Evolutionary conservation across 1,140 invertebrate species (phyloP).

Genomic region (Microplitis demolitor): DNA sequence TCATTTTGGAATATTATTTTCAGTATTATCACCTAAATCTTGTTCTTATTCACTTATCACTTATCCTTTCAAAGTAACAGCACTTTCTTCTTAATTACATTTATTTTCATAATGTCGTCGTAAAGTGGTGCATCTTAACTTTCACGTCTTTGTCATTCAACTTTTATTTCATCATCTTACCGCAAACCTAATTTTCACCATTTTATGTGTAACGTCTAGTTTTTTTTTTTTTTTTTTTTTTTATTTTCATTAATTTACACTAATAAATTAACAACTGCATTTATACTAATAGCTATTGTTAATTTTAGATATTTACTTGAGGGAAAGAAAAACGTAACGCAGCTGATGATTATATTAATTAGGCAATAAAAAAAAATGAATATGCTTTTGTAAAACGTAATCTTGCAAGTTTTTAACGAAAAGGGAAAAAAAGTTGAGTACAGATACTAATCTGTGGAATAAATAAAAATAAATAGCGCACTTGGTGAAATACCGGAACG

Average conservation of each 20-base stretch:
- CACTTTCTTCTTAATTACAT: conserved; percentile 24
- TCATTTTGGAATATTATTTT: neutral
- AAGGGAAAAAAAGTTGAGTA: too few relatives aligned
- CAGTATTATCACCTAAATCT: neutral
- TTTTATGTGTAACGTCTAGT: neutral
- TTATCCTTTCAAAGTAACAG: conserved; percentile 7
- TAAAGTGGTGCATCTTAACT: neutral
- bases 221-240: neutral
- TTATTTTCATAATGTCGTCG: conserved; percentile 17
- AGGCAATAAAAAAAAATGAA: too few relatives aligned
- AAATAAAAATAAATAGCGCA: too few relatives aligned
- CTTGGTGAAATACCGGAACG: too few relatives aligned
- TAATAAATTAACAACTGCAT: neutral
- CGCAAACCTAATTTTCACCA: neutral
- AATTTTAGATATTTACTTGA: too few relatives aligned
- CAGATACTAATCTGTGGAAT: too few relatives aligned
- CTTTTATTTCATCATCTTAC: neutral
- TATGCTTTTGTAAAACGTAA: too few relatives aligned
- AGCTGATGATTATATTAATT: too few relatives aligned
- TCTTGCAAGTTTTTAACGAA: too few relatives aligned
- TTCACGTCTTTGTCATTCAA: neutral
- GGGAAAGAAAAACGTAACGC: too few relatives aligned
- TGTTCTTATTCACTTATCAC: neutral
- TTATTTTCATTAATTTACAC: neutral
- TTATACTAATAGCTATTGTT: too few relatives aligned